Base-by-base conservation (phyloP, 2,888 invertebrate species). In the Napeogenes sylphis region DNA sequence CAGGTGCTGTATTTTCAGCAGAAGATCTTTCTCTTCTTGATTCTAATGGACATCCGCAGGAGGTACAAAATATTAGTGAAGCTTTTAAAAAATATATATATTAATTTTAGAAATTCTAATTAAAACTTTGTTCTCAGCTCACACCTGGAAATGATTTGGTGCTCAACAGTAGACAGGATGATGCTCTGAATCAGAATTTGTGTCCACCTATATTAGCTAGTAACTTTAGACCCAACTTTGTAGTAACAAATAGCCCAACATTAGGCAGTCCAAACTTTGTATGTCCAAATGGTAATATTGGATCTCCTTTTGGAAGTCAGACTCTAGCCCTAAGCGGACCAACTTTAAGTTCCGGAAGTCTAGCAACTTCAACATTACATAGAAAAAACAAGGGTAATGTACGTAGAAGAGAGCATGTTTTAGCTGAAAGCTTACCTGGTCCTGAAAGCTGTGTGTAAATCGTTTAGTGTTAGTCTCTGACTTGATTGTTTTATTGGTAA, bases 361-460 rank as follows among this genome's bases (percentile, higher is more conserved):
- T 90, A 3, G 84, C 88, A 2, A 89, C 89, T 38, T 92, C 82
- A 62, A 91, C 87, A 56, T 74, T 90, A 68, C 92, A 82, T 68
- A 82, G 88, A 81, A 91, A 85, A 89, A 92, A 80, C 67, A 93
- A 83, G 87, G 80, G 81, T 2, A 86, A 86, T 63, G 81, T 83
- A 4, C 75, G 93, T 73, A 91, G 93, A 82, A 92, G 94, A 86
- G 95, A 95, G 83, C 95, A 94, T 78, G 95, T 96, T 64, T 92
- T 96, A 75, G 95, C 96, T 59, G 96, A 96, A 82, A 94, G 95
- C 72, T 93, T 96, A 82, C 96, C 96, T 42, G 96, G 96, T 66
- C 96, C 96, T 53, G 96, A 96, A 84, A 96, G 96, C 90, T 96
- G 96, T 90, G 96, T 96, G 81, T 96, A 75, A 82, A 77, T 65